phyloP scores from a whole-genome alignment of 2,888 invertebrate species.

The Spisula solida region DNA sequence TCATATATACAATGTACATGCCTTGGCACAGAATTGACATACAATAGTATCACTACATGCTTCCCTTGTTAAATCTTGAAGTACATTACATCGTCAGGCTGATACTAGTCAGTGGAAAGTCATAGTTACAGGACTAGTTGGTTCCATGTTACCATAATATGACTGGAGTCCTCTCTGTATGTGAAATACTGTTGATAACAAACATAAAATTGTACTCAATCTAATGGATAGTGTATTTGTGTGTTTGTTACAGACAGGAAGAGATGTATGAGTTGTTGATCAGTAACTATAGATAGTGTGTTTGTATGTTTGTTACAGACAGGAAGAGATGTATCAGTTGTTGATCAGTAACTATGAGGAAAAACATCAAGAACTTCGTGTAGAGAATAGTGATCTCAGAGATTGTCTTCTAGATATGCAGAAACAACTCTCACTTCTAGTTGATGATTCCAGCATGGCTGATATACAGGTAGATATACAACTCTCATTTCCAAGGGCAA shows the following conservation, averaged over 20 bases:
- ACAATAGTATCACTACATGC: too few species aligned
- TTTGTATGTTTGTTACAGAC: constrained; percentile 68
- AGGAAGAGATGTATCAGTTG: constrained; percentile 84
- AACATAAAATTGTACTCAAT: too few species aligned
- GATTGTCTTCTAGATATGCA: constrained; percentile 83
- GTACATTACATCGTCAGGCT: too few species aligned
- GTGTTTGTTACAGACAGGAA: constrained; percentile 76
- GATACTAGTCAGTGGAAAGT: too few species aligned
- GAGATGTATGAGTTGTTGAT: constrained; percentile 84
- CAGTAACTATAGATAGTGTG: constrained; percentile 64
- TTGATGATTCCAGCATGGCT: constrained; percentile 43
- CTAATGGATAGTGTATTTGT: too few species aligned
- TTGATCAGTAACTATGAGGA: constrained; percentile 84
- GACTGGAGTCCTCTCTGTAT: too few species aligned
- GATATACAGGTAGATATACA: neutral
- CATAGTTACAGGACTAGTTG: too few species aligned
- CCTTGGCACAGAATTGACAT: too few species aligned
- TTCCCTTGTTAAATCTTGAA: too few species aligned
- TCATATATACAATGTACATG: too few species aligned
- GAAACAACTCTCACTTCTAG: constrained; percentile 75
- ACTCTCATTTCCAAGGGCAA: neutral
- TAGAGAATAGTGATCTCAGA: constrained; percentile 84
- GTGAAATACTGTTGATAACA: too few species aligned
- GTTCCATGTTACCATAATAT: too few species aligned
- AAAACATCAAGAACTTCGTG: constrained; percentile 82